Percentiles rank a stretch among this genome's conserved stretches.
Conservation (phyloP, 1,140 invertebrate genomes). For the Drosophila bocki region DNA sequence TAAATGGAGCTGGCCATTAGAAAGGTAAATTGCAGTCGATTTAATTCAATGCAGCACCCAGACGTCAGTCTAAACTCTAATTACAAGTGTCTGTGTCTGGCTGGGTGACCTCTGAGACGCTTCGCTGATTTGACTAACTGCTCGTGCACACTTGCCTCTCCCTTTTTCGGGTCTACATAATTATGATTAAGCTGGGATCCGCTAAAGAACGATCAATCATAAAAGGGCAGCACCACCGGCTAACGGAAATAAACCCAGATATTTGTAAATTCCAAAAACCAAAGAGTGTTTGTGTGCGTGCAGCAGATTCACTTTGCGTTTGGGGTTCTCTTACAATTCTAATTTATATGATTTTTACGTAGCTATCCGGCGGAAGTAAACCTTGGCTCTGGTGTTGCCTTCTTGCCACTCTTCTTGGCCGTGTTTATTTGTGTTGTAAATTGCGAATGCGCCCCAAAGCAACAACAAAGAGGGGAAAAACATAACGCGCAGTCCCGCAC, state of each 20-base stretch:
- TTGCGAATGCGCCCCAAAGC: constrained; percentile 77
- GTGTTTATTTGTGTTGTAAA: constrained; percentile 81
- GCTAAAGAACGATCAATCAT: constrained; percentile 50
- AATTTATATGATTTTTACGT: constrained; percentile 81
- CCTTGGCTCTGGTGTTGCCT: constrained; percentile 57
- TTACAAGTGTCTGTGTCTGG: constrained; percentile 44
- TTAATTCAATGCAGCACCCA: constrained; percentile 55
- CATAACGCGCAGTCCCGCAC: constrained; percentile 59
- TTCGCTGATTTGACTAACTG: constrained; percentile 54
- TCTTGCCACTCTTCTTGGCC: constrained; percentile 50
- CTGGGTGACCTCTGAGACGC: constrained; percentile 52
- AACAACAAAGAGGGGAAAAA: constrained; percentile 42
- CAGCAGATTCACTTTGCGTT: constrained; percentile 24
- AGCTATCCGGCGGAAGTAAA: constrained; percentile 82
- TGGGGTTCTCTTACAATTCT: constrained; percentile 57
- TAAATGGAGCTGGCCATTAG: constrained; percentile 61
- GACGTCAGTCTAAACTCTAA: constrained; percentile 33
- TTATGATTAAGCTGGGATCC: constrained; percentile 50
- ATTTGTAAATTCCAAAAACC: constrained; percentile 29
- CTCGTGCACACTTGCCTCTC: constrained; percentile 7
- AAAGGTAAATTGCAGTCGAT: constrained; percentile 62
- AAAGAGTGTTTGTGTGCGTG: not conserved
- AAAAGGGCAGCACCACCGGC: constrained; percentile 51
- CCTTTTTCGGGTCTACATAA: constrained; percentile 16
- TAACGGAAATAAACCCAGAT: constrained; percentile 47